phyloP scores from a whole-genome alignment of 2,888 invertebrate genomes.

The Sympetrum striolatum region DNA sequence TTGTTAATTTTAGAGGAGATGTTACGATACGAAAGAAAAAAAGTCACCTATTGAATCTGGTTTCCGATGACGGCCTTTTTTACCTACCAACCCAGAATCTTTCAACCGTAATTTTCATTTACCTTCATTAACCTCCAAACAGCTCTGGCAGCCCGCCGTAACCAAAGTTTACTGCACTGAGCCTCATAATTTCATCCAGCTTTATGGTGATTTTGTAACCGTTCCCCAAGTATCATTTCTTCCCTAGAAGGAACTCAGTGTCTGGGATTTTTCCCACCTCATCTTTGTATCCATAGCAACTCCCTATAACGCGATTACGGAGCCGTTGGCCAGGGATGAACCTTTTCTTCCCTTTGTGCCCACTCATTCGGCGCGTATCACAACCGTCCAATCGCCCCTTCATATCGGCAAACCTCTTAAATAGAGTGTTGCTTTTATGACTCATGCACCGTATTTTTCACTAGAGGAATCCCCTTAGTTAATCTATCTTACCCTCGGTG shows the following conservation, averaged over 20 bases:
- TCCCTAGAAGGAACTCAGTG: background rate
- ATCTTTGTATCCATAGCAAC: slow-evolving; percentile 24
- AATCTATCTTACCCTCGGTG: background rate
- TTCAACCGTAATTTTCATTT: no score
- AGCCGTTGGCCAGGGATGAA: background rate
- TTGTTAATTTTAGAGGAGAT: no score
- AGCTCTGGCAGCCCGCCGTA: no score
- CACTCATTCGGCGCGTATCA: background rate
- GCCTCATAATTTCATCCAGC: no score
- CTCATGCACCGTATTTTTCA: background rate
- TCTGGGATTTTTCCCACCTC: slow-evolving; percentile 23
- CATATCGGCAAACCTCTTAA: slow-evolving; percentile 12
- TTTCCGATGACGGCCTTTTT: no score
- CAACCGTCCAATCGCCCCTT: background rate
- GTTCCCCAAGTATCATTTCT: background rate
- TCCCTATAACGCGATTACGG: background rate
- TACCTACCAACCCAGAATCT: no score
- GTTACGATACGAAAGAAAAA: no score
- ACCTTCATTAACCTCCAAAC: no score
- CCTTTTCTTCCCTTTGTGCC: background rate
- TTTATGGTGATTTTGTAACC: no score
- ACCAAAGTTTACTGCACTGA: no score
- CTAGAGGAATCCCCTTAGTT: background rate
- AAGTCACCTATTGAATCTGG: no score
- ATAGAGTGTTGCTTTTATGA: background rate